Percentiles rank a stretch among this genome's conserved stretches.
Conservation (phyloP, 1,140 invertebrate species). For the Drosophila melanica region DNA sequence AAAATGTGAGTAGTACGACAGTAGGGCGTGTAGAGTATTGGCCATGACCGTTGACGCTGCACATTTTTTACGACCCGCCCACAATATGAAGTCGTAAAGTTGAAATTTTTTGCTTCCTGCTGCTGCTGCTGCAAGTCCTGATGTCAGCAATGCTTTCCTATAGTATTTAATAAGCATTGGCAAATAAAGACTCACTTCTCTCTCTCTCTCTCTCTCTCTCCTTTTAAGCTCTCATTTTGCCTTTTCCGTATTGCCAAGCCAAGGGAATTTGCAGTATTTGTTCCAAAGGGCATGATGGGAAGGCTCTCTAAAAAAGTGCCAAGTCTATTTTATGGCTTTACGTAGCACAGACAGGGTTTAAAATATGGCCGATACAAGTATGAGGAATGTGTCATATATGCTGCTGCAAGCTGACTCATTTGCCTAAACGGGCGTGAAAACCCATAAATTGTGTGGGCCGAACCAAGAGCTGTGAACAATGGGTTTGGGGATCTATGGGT, state of each 20-base stretch:
- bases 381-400: constrained; percentile 57
- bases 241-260: constrained; percentile 27
- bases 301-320: constrained; percentile 15
- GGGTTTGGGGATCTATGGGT: not conserved
- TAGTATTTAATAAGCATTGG: constrained; percentile 81
- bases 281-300: constrained; percentile 5
- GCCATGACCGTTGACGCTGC: constrained; percentile 65
- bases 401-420: constrained; percentile 46
- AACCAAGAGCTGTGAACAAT: constrained; percentile 13
- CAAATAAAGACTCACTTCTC: constrained; percentile 31
- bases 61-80: constrained; percentile 78
- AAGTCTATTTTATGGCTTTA: constrained; percentile 66
- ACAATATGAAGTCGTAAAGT: constrained; percentile 82
- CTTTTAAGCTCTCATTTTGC: not conserved
- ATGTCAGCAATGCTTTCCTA: constrained; percentile 55
- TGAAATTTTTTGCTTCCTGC: constrained; percentile 79
- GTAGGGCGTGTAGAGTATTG: constrained; percentile 18
- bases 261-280: constrained; percentile 54
- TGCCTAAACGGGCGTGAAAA: constrained; percentile 42
- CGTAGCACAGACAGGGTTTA: constrained; percentile 33
- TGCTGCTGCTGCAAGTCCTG: constrained; percentile 56
- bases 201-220: not conserved
- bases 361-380: constrained; percentile 52
- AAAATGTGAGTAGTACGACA: constrained; percentile 64
- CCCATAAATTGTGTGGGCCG: constrained; percentile 24